Evolutionary conservation across 2,113 vertebrate genomes (phyloP).

Genomic region (Anoplopoma fimbria): DNA sequence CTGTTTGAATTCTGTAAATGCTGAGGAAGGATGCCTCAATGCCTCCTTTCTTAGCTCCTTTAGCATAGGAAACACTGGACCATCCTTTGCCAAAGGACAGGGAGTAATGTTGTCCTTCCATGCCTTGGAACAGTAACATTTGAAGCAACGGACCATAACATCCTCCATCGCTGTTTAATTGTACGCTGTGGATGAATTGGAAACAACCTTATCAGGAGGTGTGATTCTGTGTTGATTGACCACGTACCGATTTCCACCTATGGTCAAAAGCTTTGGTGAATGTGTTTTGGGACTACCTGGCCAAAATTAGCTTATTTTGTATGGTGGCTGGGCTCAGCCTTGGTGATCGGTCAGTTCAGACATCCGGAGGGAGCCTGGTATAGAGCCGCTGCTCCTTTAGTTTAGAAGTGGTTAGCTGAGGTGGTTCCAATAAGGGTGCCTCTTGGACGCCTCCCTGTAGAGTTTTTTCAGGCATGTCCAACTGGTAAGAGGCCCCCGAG

Average conservation of each 20-base stretch:
- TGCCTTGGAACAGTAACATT: not conserved
- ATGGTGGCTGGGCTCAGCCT: too few species aligned
- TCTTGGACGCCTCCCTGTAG: not conserved
- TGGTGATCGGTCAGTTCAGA: not conserved
- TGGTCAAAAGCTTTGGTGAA: too few species aligned
- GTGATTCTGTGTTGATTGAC: not conserved
- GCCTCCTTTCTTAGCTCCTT: not conserved
- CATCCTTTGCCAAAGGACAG: not conserved
- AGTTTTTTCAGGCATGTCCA: not conserved
- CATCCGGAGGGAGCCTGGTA: too few species aligned
- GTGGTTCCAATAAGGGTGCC: not conserved
- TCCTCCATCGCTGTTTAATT: too few species aligned
- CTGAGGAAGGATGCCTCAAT: not conserved
- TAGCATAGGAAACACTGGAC: not conserved
- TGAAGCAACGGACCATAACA: not conserved
- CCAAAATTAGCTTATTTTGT: too few species aligned
- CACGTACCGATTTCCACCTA: too few species aligned
- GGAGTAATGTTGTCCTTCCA: not conserved
- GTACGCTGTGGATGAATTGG: too few species aligned
- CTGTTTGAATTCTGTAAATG: not conserved
- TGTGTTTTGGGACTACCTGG: too few species aligned
- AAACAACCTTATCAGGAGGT: too few species aligned
- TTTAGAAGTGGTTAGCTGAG: not conserved
- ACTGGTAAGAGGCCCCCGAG: not conserved
- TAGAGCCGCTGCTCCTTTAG: not conserved